Conservation (phyloP, 2,113 vertebrate species). For the Tragelaphus imberbis region DNA sequence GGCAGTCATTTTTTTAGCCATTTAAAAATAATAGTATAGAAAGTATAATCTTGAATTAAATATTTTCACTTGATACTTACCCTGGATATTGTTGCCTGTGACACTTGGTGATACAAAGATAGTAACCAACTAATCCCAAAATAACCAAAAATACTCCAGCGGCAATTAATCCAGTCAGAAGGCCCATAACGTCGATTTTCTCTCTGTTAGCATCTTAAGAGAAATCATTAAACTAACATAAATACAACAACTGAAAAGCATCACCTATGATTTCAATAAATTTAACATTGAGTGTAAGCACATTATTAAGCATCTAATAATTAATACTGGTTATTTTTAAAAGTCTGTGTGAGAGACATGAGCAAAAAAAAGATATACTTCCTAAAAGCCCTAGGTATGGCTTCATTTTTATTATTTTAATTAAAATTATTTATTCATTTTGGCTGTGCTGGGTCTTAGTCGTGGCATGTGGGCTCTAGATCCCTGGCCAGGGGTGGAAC, state of each 20-base stretch:
- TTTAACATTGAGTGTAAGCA: not conserved
- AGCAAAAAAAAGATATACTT: not conserved
- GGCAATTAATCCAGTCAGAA: slow-evolving; percentile 89
- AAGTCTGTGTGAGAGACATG: not conserved
- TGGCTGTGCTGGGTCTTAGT: not conserved
- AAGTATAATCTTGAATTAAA: not conserved
- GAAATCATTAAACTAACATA: slow-evolving; percentile 34
- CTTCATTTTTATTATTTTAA: not conserved
- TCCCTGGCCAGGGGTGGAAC: not conserved
- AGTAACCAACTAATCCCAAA: slow-evolving; percentile 84
- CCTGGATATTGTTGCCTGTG: slow-evolving; percentile 67
- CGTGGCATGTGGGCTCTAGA: not conserved
- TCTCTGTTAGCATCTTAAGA: slow-evolving; percentile 74
- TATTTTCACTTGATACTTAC: slow-evolving; percentile 71
- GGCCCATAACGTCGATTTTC: slow-evolving; percentile 86
- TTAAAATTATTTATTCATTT: not conserved
- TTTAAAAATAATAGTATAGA: slow-evolving; percentile 17
- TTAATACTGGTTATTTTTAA: not conserved
- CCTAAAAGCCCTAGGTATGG: not conserved
- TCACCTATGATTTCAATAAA: not conserved
- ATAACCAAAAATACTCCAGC: slow-evolving; percentile 85
- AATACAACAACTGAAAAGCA: not conserved
- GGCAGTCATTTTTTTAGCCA: not conserved
- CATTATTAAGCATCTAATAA: not conserved
- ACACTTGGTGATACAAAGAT: slow-evolving; percentile 84